Percentiles rank a stretch among this genome's conserved stretches.
Conservation (phyloP, 2,113 vertebrate genomes). For the Macroglossus sobrinus region DNA sequence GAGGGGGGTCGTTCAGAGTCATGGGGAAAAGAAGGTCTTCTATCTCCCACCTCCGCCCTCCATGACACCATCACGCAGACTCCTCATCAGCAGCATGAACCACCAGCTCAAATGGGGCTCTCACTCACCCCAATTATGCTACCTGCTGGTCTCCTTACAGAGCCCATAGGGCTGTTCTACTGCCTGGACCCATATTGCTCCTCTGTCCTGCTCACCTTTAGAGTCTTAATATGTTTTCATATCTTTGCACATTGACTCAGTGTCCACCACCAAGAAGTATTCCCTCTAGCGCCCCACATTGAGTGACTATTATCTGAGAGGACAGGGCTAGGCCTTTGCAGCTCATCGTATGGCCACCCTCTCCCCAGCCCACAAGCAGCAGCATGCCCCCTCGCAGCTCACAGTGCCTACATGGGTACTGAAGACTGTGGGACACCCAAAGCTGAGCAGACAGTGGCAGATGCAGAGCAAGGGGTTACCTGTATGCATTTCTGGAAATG, state of each 20-base stretch:
- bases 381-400: not conserved
- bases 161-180: not conserved
- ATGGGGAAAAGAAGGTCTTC: too few species aligned
- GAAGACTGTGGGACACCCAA: not conserved
- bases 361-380: not conserved
- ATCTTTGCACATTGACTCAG: not conserved
- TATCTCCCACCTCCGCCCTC: not conserved
- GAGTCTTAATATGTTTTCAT: not conserved
- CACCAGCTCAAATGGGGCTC: not conserved
- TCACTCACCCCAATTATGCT: not conserved
- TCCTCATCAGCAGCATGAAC: not conserved
- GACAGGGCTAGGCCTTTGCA: not conserved
- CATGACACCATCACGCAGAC: not conserved
- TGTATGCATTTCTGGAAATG: constrained; percentile 97
- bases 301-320: not conserved
- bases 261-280: accelerated
- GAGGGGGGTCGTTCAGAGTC: not conserved
- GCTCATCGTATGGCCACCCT: not conserved
- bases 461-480: constrained; percentile 79
- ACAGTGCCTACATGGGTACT: accelerated
- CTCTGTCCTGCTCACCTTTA: not conserved
- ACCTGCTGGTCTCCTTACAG: not conserved
- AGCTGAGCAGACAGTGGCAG: not conserved
- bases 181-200: too few species aligned
- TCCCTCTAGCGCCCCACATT: not conserved